phyloP scores from a whole-genome alignment of 2,113 vertebrate genomes.

The Clarias macrocephalus region DNA sequence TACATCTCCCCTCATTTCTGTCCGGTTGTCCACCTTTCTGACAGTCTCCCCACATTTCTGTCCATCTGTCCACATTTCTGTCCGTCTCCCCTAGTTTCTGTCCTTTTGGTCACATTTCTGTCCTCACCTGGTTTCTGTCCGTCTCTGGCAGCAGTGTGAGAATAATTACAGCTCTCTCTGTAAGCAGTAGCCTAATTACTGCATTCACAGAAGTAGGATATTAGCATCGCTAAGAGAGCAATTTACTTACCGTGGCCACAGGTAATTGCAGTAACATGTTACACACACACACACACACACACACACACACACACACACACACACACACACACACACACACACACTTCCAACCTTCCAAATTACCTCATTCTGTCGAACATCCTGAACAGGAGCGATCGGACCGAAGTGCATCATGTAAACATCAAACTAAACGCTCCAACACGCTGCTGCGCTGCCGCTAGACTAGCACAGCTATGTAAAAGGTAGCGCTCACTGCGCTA shows the following conservation, averaged over 20 bases:
- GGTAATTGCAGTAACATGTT: slow-evolving; percentile 40
- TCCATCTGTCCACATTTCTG: background rate
- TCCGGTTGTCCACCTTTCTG: background rate
- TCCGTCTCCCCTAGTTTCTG: background rate
- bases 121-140: background rate
- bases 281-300: background rate
- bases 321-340: background rate
- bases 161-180: slow-evolving; percentile 61
- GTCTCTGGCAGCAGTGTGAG: slow-evolving; percentile 53
- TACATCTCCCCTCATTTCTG: background rate
- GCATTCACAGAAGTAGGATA: slow-evolving; percentile 58
- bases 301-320: slow-evolving; percentile 5
- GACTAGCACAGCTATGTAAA: background rate
- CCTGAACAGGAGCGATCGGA: background rate
- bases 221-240: slow-evolving; percentile 64
- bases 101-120: background rate
- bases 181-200: slow-evolving; percentile 61
- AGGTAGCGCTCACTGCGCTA: background rate
- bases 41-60: background rate
- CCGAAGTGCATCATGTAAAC: background rate
- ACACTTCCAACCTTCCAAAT: background rate
- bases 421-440: background rate
- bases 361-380: background rate
- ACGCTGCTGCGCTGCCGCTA: background rate
- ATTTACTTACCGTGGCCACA: slow-evolving; percentile 59